Percentiles rank a stretch among this genome's conserved stretches.
Evolutionary conservation across 2,113 vertebrate species (phyloP).

Genomic region (Myrmophylax atrothorax): DNA sequence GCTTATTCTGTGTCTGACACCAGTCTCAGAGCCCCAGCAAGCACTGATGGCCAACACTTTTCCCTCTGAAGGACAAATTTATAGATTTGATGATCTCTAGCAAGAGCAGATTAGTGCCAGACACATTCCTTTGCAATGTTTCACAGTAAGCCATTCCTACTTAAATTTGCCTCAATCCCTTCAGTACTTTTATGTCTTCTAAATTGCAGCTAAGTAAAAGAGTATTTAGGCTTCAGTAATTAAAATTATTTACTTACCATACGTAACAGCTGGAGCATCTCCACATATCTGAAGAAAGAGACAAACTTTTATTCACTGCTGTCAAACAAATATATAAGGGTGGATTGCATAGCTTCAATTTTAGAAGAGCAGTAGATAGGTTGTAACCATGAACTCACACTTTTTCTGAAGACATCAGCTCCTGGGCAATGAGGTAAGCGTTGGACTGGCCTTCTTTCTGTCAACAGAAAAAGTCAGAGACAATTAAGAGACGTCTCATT

Average conservation of each 20-base stretch:
- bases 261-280: conserved; percentile 82
- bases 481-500: not conserved
- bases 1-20: not conserved
- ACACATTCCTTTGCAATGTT: not conserved
- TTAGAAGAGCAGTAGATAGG: not conserved
- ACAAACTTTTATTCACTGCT: conserved; percentile 54
- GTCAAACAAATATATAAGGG: not conserved
- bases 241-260: conserved; percentile 77
- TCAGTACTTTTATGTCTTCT: conserved; percentile 16
- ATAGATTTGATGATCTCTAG: not conserved
- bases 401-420: conserved; percentile 88
- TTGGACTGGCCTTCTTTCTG: conserved; percentile 88
- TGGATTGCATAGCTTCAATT: not conserved
- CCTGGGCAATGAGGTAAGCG: conserved; percentile 85
- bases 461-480: conserved; percentile 50
- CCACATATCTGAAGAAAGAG: conserved; percentile 83
- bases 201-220: conserved; percentile 12
- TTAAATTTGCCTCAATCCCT: not conserved
- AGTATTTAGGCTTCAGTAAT: conserved; percentile 19
- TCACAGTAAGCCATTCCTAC: not conserved
- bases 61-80: not conserved
- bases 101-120: not conserved
- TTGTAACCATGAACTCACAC: conserved; percentile 77
- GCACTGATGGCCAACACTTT: not conserved
- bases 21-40: not conserved